Conservation (phyloP, 1,140 invertebrate genomes). For the Drosophila willistoni region DNA sequence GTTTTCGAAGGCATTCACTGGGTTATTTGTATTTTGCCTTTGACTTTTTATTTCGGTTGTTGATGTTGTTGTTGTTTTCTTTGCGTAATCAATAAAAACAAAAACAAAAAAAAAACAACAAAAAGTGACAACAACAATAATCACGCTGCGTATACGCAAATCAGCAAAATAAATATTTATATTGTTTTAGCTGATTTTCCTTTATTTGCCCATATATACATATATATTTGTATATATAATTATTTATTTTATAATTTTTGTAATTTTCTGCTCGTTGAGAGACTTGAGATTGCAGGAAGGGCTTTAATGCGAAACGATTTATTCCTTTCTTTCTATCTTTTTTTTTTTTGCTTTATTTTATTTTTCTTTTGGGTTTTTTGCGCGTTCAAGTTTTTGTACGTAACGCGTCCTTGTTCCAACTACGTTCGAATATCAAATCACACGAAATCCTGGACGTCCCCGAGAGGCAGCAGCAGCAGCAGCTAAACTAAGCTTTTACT, state of each 20-base stretch:
- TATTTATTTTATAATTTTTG: slow-evolving; percentile 6
- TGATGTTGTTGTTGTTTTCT: slow-evolving; percentile 17
- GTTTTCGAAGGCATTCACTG: slow-evolving; percentile 30
- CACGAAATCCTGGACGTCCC: slow-evolving; percentile 72
- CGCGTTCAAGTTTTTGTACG: slow-evolving; percentile 66
- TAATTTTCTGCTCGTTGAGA: neutral
- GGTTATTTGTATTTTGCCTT: slow-evolving; percentile 4
- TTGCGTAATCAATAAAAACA: slow-evolving; percentile 68
- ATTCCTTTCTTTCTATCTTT: slow-evolving; percentile 15
- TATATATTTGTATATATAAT: slow-evolving; percentile 3
- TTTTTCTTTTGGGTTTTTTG: slow-evolving; percentile 43
- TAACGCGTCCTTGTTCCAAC: slow-evolving; percentile 81
- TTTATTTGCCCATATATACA: neutral
- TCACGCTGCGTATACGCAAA: slow-evolving; percentile 70
- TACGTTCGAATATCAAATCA: slow-evolving; percentile 65
- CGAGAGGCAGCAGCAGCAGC: slow-evolving; percentile 52
- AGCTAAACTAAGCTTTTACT: slow-evolving; percentile 44
- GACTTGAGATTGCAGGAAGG: neutral
- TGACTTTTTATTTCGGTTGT: slow-evolving; percentile 21
- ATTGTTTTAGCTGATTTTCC: neutral
- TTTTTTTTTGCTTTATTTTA: slow-evolving; percentile 25
- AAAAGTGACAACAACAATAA: slow-evolving; percentile 22
- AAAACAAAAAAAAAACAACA: slow-evolving; percentile 11
- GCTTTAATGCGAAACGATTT: slow-evolving; percentile 29
- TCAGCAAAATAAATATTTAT: slow-evolving; percentile 27